Base-by-base conservation (phyloP, 2,888 invertebrate species). In the Drosophila hamatofila region DNA sequence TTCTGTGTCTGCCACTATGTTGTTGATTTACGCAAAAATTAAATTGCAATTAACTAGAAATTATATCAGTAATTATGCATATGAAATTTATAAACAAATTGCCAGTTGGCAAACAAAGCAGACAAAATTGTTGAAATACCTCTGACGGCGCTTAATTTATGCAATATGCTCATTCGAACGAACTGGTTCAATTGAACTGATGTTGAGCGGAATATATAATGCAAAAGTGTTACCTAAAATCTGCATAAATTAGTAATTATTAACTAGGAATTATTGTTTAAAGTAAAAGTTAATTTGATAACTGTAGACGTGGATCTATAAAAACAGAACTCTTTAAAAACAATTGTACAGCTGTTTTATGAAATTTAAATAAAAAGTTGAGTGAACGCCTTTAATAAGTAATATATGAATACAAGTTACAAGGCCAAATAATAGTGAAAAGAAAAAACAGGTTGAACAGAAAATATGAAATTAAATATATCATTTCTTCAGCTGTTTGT, bases 41-140 rank as follows among this genome's bases (percentile, higher is more conserved):
- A 75, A 89, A 81, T 77, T 65, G 62, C 73, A 89, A 89, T 88
- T 88, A 83, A 83, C 75, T 86, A 63, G 48, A 85, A 86, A 89
- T 87, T 79, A 88, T 76, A 78, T 59, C 66, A 68, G 72, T 85
- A 85, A 83, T 88, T 88, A 82, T 82, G 85, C 79, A 80, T 68
- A 73, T 74, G 77, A 69, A 86, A 85, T 59, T 55, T 63, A 66
- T 74, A 78, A 89, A 70, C 74, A 85, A 80, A 80, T 80, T 80
- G 80, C 52, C 56, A 52, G 64, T 75, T 70, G 73, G 54, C 57
- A 73, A 74, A 75, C 68, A 73, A 62, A 52, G 52, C 42, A 49
- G n/a, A 51, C 16, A 33, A 72, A 65, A 72, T 42, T 64, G 30
- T 61, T 63, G 25, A 46, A 58, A 68, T 44, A 37, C n/a, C 21